These are phyloP conservation scores for Zaprionus obscuricornis DNA, from an alignment of 2,888 invertebrate genomes.

Conservation along the genomic window DNA sequence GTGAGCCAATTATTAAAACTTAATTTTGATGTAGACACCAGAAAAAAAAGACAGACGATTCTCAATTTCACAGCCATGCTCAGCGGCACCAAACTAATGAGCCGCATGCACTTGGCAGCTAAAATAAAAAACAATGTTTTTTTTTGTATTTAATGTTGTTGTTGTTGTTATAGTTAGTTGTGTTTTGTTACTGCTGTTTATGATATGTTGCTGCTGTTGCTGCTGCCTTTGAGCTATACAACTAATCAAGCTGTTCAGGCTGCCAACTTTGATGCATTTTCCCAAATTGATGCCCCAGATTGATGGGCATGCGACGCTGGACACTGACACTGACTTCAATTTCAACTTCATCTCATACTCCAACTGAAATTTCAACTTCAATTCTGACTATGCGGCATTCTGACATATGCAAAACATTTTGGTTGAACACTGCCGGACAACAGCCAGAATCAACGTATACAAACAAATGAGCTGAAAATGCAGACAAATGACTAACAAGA, in stretches of 20 bases:
- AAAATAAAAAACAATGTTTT: too few relatives aligned
- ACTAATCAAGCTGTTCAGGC: slow-evolving; percentile 75
- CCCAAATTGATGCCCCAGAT: slow-evolving; percentile 72
- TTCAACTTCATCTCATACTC: slow-evolving; percentile 16
- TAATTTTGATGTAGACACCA: slow-evolving; percentile 68
- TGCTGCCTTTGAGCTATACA: slow-evolving; percentile 46
- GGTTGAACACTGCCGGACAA: slow-evolving; percentile 48
- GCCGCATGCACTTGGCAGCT: slow-evolving; percentile 66
- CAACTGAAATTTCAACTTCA: too few relatives aligned
- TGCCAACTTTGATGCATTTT: slow-evolving; percentile 72
- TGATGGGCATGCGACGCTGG: slow-evolving; percentile 60
- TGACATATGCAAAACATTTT: slow-evolving; percentile 74
- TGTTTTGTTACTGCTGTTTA: slow-evolving; percentile 9
- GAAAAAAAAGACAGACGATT: slow-evolving; percentile 40
- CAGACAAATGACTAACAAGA: slow-evolving; percentile 67
- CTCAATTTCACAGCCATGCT: slow-evolving; percentile 69
- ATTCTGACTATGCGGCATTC: slow-evolving; percentile 33
- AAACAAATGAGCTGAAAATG: slow-evolving; percentile 61
- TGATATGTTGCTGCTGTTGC: slow-evolving; percentile 17
- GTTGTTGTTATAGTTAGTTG: slow-evolving; percentile 17
- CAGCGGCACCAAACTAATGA: slow-evolving; percentile 65
- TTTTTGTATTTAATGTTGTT: too few relatives aligned
- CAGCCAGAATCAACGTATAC: slow-evolving; percentile 28
- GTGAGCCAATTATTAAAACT: slow-evolving; percentile 74
- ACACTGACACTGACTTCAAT: slow-evolving; percentile 35